phyloP scores from a whole-genome alignment of 2,113 vertebrate genomes.

The Octodon degus region DNA sequence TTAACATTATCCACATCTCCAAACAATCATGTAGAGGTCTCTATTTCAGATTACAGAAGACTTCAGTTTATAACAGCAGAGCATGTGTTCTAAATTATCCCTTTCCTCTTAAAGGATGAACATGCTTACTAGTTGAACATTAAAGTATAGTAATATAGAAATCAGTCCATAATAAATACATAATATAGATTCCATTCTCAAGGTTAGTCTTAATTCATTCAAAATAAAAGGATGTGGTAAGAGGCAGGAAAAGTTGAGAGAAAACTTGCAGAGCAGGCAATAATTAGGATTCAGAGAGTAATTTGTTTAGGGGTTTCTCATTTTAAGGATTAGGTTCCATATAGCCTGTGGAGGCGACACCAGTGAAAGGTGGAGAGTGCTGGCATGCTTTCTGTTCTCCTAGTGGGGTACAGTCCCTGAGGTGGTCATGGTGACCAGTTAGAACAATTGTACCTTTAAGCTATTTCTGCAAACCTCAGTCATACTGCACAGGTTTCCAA shows the following conservation, averaged over 20 bases:
- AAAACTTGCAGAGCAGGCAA: neutral
- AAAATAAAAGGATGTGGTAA: neutral
- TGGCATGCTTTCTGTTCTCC: neutral
- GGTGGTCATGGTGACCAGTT: no score
- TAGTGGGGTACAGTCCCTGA: neutral
- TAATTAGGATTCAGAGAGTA: neutral
- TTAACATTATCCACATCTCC: neutral
- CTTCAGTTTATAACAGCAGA: neutral
- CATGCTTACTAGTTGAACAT: neutral
- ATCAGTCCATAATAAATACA: neutral
- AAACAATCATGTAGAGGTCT: neutral
- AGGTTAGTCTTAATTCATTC: neutral
- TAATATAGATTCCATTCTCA: neutral
- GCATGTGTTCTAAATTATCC: neutral
- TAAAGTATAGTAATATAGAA: neutral
- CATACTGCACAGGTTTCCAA: neutral
- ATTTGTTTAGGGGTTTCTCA: neutral
- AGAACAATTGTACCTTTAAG: neutral
- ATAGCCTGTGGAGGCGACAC: no score
- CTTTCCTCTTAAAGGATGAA: neutral
- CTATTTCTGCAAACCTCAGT: neutral
- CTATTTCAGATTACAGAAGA: neutral
- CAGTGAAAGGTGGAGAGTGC: neutral
- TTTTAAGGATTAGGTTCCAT: neutral
- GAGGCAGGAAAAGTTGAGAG: neutral